Evolutionary conservation across 2,888 invertebrate genomes (phyloP).

Genomic region (Drosophila robusta): DNA sequence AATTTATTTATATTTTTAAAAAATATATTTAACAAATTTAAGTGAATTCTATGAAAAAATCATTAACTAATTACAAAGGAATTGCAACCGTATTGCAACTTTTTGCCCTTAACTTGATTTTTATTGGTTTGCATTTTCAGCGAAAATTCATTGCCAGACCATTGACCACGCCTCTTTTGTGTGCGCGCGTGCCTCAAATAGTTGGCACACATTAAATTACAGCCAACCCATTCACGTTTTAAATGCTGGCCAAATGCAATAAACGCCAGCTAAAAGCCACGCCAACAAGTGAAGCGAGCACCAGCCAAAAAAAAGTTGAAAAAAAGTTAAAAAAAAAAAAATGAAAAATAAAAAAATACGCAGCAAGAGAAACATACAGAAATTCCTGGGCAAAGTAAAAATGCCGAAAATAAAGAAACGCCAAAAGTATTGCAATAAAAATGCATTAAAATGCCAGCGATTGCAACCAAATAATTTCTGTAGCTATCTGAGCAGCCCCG

Average conservation of each 20-base stretch:
- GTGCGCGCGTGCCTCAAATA: conserved; percentile 50
- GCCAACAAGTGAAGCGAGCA: conserved; percentile 38
- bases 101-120: not conserved
- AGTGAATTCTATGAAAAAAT: not conserved
- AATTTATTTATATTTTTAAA: too few species aligned
- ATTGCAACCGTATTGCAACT: not conserved
- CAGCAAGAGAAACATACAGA: conserved; percentile 22
- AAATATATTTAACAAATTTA: not conserved
- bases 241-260: conserved; percentile 71
- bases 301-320: conserved; percentile 10
- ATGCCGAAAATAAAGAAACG: conserved; percentile 58
- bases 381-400: conserved; percentile 60
- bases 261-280: conserved; percentile 70
- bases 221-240: conserved; percentile 55
- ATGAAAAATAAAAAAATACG: conserved; percentile 9
- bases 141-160: conserved; percentile 30
- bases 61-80: not conserved
- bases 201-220: conserved; percentile 71
- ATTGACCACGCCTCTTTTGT: conserved; percentile 33
- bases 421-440: conserved; percentile 70
- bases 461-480: conserved; percentile 39
- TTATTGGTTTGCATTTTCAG: conserved; percentile 8
- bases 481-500: not conserved
- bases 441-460: conserved; percentile 70
- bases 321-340: not conserved